phyloP scores from a whole-genome alignment of 2,797 vertebrate species.

The Sebastolobus alascanus region DNA sequence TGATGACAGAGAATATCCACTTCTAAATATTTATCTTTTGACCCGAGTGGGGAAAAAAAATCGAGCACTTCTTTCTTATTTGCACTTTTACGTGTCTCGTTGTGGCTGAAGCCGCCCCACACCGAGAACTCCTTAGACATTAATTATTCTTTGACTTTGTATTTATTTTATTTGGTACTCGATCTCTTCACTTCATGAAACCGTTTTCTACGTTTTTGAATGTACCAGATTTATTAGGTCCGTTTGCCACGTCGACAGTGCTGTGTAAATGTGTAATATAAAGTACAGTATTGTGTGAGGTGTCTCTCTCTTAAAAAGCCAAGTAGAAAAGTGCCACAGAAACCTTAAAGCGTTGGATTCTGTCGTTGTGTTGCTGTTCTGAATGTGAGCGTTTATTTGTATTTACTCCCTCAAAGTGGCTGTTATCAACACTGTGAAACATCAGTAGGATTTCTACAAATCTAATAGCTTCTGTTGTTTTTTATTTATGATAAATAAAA shows the following conservation, averaged over 20 bases:
- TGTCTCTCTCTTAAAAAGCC: conserved; percentile 75
- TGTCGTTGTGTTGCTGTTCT: conserved; percentile 80
- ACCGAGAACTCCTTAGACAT: conserved; percentile 13
- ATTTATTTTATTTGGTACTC: conserved; percentile 31
- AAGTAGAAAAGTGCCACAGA: conserved; percentile 83
- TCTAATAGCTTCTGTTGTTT: conserved; percentile 66
- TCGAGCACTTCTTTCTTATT: conserved; percentile 54
- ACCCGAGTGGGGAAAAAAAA: conserved; percentile 10
- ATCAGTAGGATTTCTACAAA: conserved; percentile 74
- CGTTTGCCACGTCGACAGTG: conserved; percentile 60
- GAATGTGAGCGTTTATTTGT: conserved; percentile 79
- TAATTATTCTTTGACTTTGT: conserved; percentile 9
- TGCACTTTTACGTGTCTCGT: conserved; percentile 67
- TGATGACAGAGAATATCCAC: conserved; percentile 8
- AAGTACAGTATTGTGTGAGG: conserved; percentile 74
- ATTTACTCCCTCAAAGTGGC: conserved; percentile 78
- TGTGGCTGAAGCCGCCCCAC: conserved; percentile 33
- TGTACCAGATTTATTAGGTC: conserved; percentile 65
- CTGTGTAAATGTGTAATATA: conserved; percentile 81
- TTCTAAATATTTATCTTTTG: background rate
- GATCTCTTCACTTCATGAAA: conserved; percentile 26
- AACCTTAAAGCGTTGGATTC: conserved; percentile 76
- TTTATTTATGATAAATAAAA: conserved; percentile 79
- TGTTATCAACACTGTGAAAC: conserved; percentile 87
- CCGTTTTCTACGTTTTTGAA: conserved; percentile 69